These are phyloP conservation scores for Myotis planiceps DNA, from an alignment of 2,797 vertebrate species.

Conservation along the genomic window DNA sequence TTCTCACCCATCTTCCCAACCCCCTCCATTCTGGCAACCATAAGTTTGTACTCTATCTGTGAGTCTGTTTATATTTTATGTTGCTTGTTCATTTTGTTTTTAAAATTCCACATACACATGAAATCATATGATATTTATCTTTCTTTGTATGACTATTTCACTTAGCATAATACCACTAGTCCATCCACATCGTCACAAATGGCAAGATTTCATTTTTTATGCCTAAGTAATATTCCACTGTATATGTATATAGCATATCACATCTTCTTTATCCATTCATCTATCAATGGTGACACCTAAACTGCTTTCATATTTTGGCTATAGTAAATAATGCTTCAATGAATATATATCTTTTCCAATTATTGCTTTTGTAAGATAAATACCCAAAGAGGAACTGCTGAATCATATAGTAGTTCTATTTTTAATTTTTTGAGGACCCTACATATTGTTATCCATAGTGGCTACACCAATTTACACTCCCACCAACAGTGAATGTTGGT, in stretches of 20 bases:
- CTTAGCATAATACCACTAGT: background rate
- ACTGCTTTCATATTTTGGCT: background rate
- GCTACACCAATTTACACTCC: background rate
- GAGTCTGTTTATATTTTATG: background rate
- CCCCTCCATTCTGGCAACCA: background rate
- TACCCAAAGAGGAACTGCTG: background rate
- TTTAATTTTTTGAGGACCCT: background rate
- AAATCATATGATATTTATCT: background rate
- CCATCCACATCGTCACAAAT: background rate
- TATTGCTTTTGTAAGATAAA: background rate
- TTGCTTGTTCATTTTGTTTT: background rate
- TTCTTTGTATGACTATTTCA: background rate
- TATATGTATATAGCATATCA: background rate
- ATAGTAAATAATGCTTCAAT: background rate
- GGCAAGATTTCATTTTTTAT: background rate
- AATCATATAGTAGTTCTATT: background rate
- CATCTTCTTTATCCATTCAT: background rate
- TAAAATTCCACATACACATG: background rate
- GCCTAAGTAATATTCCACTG: background rate
- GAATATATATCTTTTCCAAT: background rate
- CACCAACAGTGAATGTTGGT: background rate
- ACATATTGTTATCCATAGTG: background rate
- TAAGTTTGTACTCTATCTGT: background rate
- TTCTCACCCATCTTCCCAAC: background rate
- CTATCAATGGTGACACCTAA: background rate